Conservation (phyloP, 1,140 invertebrate genomes). For the Probaryconus sp. region DNA sequence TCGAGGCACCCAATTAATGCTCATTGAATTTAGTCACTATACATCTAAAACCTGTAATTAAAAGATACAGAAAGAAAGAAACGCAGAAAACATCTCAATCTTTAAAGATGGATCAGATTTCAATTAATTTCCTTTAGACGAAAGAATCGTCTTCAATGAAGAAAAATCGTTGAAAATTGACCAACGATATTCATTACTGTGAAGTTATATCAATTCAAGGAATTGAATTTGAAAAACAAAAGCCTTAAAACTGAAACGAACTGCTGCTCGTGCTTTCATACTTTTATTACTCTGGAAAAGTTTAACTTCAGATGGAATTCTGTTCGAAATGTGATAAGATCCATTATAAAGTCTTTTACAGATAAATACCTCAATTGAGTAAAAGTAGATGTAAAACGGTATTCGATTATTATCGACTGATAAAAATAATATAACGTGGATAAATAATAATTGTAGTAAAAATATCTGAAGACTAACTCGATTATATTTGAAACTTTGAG, state of each 20-base stretch:
- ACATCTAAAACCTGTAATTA: slow-evolving; percentile 28
- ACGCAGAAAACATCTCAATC: background rate
- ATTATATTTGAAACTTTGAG: background rate
- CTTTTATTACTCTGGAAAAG: slow-evolving; percentile 15
- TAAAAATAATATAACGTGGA: no score
- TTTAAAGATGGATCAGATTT: slow-evolving; percentile 4
- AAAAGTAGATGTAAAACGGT: no score
- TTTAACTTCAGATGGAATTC: no score
- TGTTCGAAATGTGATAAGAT: slow-evolving; percentile 6
- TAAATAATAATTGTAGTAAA: no score
- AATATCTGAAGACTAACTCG: background rate
- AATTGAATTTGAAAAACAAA: background rate
- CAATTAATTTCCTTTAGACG: slow-evolving; percentile 12
- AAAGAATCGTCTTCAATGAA: slow-evolving; percentile 5
- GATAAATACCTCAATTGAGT: no score
- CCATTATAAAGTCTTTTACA: no score
- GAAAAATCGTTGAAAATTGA: background rate
- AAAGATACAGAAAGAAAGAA: slow-evolving; percentile 4
- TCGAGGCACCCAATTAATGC: slow-evolving; percentile 19
- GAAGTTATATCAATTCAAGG: background rate
- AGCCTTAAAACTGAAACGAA: background rate
- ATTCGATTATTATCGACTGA: no score
- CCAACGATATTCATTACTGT: no score
- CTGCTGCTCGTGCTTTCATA: background rate
- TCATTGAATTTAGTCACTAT: slow-evolving; percentile 14